phyloP scores from a whole-genome alignment of 2,888 invertebrate genomes.

The Odontothrips loti region DNA sequence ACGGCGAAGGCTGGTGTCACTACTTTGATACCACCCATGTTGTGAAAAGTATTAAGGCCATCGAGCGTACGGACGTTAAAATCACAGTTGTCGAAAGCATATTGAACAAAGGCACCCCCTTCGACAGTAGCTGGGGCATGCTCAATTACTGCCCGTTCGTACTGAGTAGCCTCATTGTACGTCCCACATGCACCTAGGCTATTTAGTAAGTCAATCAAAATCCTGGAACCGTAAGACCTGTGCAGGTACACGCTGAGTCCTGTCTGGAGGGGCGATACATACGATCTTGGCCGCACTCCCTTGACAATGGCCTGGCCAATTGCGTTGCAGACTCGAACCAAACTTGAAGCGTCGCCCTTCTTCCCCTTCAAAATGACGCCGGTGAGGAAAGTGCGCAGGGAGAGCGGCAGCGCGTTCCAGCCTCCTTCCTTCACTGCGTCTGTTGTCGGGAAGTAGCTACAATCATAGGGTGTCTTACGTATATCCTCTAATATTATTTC shows the following conservation, averaged over 20 bases:
- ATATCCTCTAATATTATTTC: background rate
- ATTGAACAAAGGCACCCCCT: background rate
- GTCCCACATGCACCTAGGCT: slow-evolving; percentile 29
- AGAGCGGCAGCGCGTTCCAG: background rate
- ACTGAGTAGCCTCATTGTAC: slow-evolving; percentile 24
- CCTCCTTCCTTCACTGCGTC: background rate
- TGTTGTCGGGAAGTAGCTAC: background rate
- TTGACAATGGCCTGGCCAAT: background rate
- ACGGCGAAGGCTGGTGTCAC: background rate
- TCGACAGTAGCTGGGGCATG: background rate
- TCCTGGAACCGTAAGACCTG: slow-evolving; percentile 27
- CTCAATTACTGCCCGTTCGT: background rate
- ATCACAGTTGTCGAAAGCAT: slow-evolving; percentile 12
- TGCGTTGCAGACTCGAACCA: background rate
- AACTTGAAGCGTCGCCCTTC: background rate
- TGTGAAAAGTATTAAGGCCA: slow-evolving; percentile 5
- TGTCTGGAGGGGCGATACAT: slow-evolving; percentile 29
- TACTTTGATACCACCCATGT: background rate
- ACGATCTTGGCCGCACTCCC: slow-evolving; percentile 32
- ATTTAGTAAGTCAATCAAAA: slow-evolving; percentile 9
- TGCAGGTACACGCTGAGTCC: slow-evolving; percentile 29
- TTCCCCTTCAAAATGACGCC: background rate
- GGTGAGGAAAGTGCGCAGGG: background rate
- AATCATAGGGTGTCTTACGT: background rate
- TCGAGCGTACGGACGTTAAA: slow-evolving; percentile 10